phyloP scores from a whole-genome alignment of 2,888 invertebrate genomes.

The Lysandra coridon region DNA sequence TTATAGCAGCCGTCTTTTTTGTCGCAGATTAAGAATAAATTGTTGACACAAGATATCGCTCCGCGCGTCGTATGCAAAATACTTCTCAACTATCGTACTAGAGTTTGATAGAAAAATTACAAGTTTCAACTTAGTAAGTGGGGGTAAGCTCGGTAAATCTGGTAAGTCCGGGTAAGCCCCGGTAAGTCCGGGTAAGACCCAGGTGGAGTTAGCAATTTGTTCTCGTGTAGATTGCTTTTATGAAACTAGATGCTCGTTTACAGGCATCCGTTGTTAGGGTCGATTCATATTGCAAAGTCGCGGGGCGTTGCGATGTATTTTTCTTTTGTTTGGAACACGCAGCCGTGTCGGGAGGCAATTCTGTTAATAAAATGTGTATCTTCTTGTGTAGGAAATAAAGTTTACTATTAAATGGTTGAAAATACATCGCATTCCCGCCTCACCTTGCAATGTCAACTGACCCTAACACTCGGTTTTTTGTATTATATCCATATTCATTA shows the following conservation, averaged over 20 bases:
- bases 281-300: too few species aligned
- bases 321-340: too few species aligned
- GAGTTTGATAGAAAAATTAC: neutral
- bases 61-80: neutral
- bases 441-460: too few species aligned
- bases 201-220: neutral
- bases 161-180: neutral
- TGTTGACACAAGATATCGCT: neutral
- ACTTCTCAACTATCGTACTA: neutral
- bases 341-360: too few species aligned
- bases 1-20: too few species aligned
- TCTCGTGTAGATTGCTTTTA: neutral
- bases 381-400: too few species aligned
- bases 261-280: neutral
- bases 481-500: too few species aligned
- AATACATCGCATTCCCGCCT: too few species aligned
- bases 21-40: neutral
- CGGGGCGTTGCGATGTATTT: too few species aligned
- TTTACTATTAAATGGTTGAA: too few species aligned
- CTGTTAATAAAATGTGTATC: too few species aligned
- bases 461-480: too few species aligned
- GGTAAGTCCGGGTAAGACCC: neutral
- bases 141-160: neutral
- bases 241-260: neutral
- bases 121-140: neutral